phyloP scores from a whole-genome alignment of 1,140 invertebrate genomes.

The Drosophila grimshawi region DNA sequence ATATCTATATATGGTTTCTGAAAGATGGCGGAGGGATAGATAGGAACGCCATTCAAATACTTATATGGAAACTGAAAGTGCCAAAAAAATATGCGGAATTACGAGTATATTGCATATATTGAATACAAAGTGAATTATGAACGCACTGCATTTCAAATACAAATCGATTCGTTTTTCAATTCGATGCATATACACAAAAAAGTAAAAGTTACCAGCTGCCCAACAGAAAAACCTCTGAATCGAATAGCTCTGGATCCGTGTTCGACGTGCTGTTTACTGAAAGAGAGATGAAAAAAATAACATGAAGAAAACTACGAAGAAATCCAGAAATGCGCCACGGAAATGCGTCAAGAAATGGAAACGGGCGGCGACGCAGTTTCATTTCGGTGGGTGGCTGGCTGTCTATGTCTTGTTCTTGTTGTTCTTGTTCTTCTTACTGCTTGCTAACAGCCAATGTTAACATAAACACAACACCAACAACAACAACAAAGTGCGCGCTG shows the following conservation, averaged over 20 bases:
- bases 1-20: constrained; percentile 7
- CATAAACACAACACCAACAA: constrained; percentile 59
- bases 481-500: constrained; percentile 10
- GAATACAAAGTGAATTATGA: constrained; percentile 59
- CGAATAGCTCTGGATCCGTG: background rate
- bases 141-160: constrained; percentile 60
- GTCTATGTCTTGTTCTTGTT: constrained; percentile 6
- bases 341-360: constrained; percentile 68
- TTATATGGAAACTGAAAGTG: constrained; percentile 67
- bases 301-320: constrained; percentile 40
- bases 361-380: constrained; percentile 18
- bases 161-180: constrained; percentile 66
- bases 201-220: constrained; percentile 65
- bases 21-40: background rate
- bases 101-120: constrained; percentile 4
- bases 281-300: constrained; percentile 1
- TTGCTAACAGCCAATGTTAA: constrained; percentile 71
- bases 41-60: background rate
- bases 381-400: constrained; percentile 23
- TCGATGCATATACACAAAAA: constrained; percentile 41
- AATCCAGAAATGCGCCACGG: constrained; percentile 37
- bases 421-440: constrained; percentile 12
- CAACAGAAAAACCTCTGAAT: constrained; percentile 32
- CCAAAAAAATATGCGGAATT: constrained; percentile 67
- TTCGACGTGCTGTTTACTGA: constrained; percentile 63